Evolutionary conservation across 2,888 invertebrate genomes (phyloP).

Genomic region (Torymus tubicola): DNA sequence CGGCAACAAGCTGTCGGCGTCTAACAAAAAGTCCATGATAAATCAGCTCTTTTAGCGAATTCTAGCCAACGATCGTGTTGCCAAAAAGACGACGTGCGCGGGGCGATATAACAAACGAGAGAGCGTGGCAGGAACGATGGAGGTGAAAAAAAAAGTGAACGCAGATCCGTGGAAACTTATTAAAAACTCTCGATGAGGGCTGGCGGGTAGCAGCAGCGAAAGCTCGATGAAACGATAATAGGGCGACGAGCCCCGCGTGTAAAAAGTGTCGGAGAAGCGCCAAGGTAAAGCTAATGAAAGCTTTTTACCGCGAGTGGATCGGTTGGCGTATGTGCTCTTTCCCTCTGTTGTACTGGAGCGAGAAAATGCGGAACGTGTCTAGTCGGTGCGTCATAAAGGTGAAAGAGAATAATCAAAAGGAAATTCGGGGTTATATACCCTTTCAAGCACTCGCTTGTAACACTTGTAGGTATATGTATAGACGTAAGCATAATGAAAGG

Average conservation of each 20-base stretch:
- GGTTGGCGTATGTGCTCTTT: too few relatives aligned
- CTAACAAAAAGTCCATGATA: neutral
- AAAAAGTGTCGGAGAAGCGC: neutral
- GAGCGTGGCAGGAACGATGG: neutral
- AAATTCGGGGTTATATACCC: too few relatives aligned
- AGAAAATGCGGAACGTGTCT: neutral
- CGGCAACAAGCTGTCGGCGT: neutral
- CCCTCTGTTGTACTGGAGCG: too few relatives aligned
- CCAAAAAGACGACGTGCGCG: neutral
- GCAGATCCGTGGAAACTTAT: too few relatives aligned
- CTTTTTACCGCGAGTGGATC: slow-evolving; percentile 6
- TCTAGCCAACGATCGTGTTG: neutral
- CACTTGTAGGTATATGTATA: neutral
- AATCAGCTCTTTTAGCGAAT: neutral
- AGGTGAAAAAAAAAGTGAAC: neutral
- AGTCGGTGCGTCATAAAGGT: neutral
- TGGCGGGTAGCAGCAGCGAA: too few relatives aligned
- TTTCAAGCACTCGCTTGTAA: neutral
- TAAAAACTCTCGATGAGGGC: too few relatives aligned
- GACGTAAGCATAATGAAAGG: slow-evolving; percentile 10
- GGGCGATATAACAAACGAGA: neutral
- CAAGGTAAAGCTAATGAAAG: slow-evolving; percentile 12
- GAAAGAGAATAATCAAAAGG: slow-evolving; percentile 29
- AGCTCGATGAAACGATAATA: slow-evolving; percentile 13
- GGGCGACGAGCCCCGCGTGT: neutral